phyloP scores from a whole-genome alignment of 2,797 vertebrate genomes.

The Tragopan temminckii region DNA sequence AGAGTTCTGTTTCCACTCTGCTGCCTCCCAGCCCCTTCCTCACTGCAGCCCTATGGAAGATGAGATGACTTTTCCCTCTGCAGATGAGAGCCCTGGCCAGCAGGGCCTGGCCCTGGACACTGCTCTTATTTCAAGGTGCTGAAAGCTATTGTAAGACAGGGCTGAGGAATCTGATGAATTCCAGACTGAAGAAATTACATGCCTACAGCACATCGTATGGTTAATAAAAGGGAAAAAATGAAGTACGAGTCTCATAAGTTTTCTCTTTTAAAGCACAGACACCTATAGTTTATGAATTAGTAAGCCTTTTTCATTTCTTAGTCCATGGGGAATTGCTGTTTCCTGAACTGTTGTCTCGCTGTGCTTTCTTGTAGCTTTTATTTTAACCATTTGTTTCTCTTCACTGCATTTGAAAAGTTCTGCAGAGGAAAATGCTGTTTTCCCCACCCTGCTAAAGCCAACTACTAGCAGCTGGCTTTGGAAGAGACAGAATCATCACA shows the following conservation, averaged over 20 bases:
- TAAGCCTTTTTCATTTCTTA: constrained; percentile 59
- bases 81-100: neutral
- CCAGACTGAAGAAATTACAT: constrained; percentile 21
- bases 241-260: constrained; percentile 19
- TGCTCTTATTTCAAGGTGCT: constrained; percentile 41
- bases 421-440: neutral
- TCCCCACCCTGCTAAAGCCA: neutral
- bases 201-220: constrained; percentile 37
- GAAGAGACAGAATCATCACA: neutral
- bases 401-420: constrained; percentile 25
- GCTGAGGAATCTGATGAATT: constrained; percentile 6
- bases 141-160: constrained; percentile 11
- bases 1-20: neutral
- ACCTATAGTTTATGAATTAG: constrained; percentile 72
- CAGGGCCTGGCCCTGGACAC: neutral
- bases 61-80: neutral
- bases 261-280: constrained; percentile 36
- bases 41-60: neutral
- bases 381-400: constrained; percentile 54
- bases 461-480: neutral
- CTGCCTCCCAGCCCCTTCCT: neutral
- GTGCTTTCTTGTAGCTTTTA: constrained; percentile 46
- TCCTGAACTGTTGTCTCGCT: constrained; percentile 30
- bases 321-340: constrained; percentile 32
- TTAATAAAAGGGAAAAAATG: constrained; percentile 69